Evolutionary conservation across 2,888 invertebrate genomes (phyloP).

Genomic region (Ophioninae sp.): DNA sequence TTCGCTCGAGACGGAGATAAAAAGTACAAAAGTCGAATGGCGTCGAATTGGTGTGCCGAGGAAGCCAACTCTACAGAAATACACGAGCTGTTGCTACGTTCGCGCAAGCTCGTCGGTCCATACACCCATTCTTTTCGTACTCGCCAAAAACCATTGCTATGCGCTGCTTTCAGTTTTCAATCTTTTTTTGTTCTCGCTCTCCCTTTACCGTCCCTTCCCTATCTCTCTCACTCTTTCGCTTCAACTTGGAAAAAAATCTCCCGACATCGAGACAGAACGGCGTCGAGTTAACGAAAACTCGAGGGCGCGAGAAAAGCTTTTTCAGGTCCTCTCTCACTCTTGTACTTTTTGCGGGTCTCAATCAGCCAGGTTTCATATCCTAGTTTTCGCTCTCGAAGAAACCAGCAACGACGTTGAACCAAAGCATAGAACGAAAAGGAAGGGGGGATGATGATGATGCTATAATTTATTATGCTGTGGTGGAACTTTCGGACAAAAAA

Average conservation of each 20-base stretch:
- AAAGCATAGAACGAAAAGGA: constrained; percentile 39
- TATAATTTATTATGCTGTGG: too few species aligned
- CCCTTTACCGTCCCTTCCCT: background rate
- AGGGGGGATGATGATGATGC: too few species aligned
- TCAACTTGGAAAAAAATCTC: constrained; percentile 18
- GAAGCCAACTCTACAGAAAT: constrained; percentile 2
- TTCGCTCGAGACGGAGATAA: constrained; percentile 52
- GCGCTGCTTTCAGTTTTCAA: background rate
- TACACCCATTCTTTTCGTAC: constrained; percentile 57
- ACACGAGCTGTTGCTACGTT: constrained; percentile 17
- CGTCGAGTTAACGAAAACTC: constrained; percentile 41
- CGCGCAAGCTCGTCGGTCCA: constrained; percentile 27
- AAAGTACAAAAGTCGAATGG: constrained; percentile 48
- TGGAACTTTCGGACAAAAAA: too few species aligned
- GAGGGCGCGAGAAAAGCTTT: constrained; percentile 51
- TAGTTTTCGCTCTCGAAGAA: constrained; percentile 11
- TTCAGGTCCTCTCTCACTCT: constrained; percentile 39
- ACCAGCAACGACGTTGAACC: constrained; percentile 43
- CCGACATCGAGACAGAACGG: constrained; percentile 28
- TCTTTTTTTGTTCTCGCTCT: background rate
- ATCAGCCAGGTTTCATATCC: constrained; percentile 41
- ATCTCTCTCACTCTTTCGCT: background rate
- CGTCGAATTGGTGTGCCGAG: background rate
- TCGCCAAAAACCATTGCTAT: constrained; percentile 36
- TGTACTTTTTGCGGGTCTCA: constrained; percentile 30